Base-by-base conservation (phyloP, 2,888 invertebrate species). In the Eupeodes latifasciatus region DNA sequence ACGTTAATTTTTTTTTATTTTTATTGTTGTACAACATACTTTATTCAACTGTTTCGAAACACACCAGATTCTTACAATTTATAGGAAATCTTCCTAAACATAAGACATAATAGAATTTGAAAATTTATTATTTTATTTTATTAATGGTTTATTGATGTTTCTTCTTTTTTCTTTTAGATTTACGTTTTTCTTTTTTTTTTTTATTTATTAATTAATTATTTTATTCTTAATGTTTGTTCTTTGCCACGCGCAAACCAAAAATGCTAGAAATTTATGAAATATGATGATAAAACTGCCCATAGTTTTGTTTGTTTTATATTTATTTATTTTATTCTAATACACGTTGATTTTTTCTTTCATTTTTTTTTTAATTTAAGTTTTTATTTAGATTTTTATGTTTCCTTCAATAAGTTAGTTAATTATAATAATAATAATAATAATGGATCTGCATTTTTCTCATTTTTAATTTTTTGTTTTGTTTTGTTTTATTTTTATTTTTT, bases 11-110 rank as follows among this genome's bases (percentile, higher is more conserved):
- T 19, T 81, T 78, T 77, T 81, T 87, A 84, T 89, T 86, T 88
- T 88, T 89, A 84, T 82, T 87, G 84, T 89, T 84, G 86, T 89
- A 84, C 88, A 89, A 89, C 89, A 89, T 89, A 89, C 84, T 88
- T 87, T 88, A 89, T 87, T 87, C 87, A 89, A 89, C 89, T 88
- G 84, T 83, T 83, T 87, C 89, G 82, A 89, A 89, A 86, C 87
- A 89, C 89, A 88, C 88, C 88, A 88, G 84, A 88, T 88, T 88
- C 85, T 88, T 88, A 88, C 81, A 85, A 81, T 88, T 87, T 88
- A 88, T 88, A 88, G 88, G 88, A 88, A 88, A 85, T 81, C 81
- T 78, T 85, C 85, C 88, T 85, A 85, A 88, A 88, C 87, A 85
- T 88, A 88, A 88, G 88, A 88, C 85, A 85, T 81, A 81, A 88